These are phyloP conservation scores for Pterocles gutturalis DNA, from an alignment of 2,113 vertebrate species.

Conservation along the genomic window DNA sequence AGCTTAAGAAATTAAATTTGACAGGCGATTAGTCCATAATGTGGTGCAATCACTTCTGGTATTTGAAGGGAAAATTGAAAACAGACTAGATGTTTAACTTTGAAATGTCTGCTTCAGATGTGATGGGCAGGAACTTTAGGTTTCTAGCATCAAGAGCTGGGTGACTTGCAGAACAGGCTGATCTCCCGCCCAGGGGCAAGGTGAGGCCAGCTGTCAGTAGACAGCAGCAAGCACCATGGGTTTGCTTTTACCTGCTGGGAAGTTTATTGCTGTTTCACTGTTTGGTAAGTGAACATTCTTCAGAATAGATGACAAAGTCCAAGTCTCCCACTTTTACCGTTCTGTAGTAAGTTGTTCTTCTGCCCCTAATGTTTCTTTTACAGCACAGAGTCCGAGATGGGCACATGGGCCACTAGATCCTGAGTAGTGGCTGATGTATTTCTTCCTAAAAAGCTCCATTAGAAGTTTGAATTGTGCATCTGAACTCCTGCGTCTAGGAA, in stretches of 20 bases:
- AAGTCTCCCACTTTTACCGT: not conserved
- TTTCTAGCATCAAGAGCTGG: not conserved
- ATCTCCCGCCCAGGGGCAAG: not conserved
- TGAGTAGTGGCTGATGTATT: not conserved
- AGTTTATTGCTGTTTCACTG: conserved; percentile 15
- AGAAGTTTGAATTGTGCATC: not conserved
- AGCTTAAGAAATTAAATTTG: conserved; percentile 75
- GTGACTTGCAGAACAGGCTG: not conserved
- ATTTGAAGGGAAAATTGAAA: conserved; percentile 68
- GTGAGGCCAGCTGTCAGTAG: not conserved
- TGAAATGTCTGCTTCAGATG: conserved; percentile 8
- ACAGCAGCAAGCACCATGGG: not conserved
- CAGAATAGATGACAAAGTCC: not conserved
- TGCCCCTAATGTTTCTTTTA: not conserved
- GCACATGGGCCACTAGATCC: not conserved
- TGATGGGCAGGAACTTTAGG: not conserved
- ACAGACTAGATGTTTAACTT: conserved; percentile 52
- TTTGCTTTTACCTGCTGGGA: conserved; percentile 27
- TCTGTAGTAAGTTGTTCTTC: not conserved
- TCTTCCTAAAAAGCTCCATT: not conserved
- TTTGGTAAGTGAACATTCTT: not conserved
- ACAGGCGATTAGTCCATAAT: conserved; percentile 71
- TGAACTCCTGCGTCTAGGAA: not conserved
- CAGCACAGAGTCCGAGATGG: not conserved
- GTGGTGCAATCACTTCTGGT: conserved; percentile 54